A percentile compares a stretch with the other conserved stretches of the same genome.
Conservation (phyloP, 2,888 invertebrate genomes). For the Lottia scabra region DNA sequence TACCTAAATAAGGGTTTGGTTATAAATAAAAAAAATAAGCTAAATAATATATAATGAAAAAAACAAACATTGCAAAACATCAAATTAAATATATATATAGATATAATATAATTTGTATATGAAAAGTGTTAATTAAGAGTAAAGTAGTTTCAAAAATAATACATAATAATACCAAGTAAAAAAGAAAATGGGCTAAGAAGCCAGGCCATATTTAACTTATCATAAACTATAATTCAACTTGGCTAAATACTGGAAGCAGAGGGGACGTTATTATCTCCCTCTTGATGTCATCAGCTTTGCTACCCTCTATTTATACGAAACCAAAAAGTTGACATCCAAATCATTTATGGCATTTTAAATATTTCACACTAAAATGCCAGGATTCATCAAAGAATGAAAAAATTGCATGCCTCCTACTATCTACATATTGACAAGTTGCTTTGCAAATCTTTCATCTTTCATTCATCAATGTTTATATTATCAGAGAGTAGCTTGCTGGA, state of each 20-base stretch:
- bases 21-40: constrained; percentile 24
- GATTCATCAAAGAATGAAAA: no score
- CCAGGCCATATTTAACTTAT: not conserved
- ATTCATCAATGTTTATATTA: no score
- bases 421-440: no score
- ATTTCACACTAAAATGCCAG: no score
- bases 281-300: not conserved
- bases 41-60: constrained; percentile 25
- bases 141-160: constrained; percentile 51
- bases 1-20: not conserved
- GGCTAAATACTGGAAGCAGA: constrained; percentile 4
- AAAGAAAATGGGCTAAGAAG: constrained; percentile 22
- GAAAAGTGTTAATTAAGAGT: constrained; percentile 56
- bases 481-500: no score
- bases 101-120: constrained; percentile 45
- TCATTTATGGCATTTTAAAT: no score
- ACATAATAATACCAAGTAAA: constrained; percentile 48
- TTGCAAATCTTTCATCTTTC: no score
- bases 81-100: constrained; percentile 43
- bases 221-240: constrained; percentile 3
- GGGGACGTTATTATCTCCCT: not conserved
- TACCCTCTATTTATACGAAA: no score
- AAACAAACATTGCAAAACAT: constrained; percentile 56
- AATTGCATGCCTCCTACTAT: no score
- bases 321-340: no score